Percentiles rank a stretch among this genome's conserved stretches.
Evolutionary conservation across 2,797 vertebrate genomes (phyloP).

Genomic region (Sebastolobus altivelis): DNA sequence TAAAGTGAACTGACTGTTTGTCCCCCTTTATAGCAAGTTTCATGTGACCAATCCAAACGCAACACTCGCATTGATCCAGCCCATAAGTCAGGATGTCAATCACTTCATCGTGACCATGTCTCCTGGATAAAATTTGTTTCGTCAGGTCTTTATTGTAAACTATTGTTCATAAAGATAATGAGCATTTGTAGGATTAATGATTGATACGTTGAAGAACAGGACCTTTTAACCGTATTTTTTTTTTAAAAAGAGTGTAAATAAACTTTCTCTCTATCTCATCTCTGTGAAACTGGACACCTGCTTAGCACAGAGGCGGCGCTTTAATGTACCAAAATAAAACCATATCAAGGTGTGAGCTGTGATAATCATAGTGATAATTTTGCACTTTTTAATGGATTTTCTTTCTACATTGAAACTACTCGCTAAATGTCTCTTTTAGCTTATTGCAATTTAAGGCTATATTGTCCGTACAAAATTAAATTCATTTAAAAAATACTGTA

Average conservation of each 20-base stretch:
- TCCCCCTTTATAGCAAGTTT: constrained; percentile 68
- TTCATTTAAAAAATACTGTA: not conserved
- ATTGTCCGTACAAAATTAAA: not conserved
- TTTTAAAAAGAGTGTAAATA: not conserved
- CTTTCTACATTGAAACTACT: not conserved
- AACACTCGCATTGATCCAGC: not conserved
- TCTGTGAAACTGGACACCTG: constrained; percentile 65
- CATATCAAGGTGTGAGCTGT: not conserved
- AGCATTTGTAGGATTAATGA: not conserved
- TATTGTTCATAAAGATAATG: not conserved
- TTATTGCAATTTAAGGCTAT: not conserved
- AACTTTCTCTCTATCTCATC: not conserved
- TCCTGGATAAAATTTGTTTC: not conserved
- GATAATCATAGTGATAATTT: not conserved
- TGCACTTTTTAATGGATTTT: not conserved
- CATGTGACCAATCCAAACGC: constrained; percentile 27
- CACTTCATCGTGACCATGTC: not conserved
- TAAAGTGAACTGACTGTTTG: constrained; percentile 11
- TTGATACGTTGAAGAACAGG: not conserved
- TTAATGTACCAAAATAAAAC: constrained; percentile 25
- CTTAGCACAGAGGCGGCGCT: not conserved
- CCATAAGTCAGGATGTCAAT: constrained; percentile 1
- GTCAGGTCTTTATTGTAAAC: not conserved
- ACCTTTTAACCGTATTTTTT: not conserved
- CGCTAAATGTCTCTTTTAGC: not conserved